phyloP scores from a whole-genome alignment of 2,797 vertebrate genomes.

The Lacerta viridis region DNA sequence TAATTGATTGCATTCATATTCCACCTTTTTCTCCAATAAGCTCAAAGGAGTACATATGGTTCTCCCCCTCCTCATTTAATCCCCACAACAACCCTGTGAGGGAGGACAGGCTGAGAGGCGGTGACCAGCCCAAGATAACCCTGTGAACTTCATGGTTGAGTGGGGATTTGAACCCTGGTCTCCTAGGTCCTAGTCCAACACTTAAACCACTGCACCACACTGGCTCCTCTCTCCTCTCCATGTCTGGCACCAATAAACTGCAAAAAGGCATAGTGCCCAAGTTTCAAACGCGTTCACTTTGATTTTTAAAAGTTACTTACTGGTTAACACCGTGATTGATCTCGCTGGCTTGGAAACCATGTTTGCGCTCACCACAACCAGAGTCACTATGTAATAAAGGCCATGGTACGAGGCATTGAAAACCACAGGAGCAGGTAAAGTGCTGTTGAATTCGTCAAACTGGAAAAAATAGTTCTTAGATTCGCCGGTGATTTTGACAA shows the following conservation, averaged over 20 bases:
- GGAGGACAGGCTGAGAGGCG: no score
- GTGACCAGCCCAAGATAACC: no score
- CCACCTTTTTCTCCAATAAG: no score
- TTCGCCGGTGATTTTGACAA: conserved; percentile 91
- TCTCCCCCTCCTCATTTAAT: no score
- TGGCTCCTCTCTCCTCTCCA: no score
- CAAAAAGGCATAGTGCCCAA: not conserved
- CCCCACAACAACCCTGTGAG: no score
- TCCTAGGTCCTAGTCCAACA: no score
- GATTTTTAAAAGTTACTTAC: conserved; percentile 80
- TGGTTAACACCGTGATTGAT: conserved; percentile 89
- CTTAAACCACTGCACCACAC: no score
- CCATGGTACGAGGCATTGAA: conserved; percentile 92
- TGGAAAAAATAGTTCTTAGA: conserved; percentile 88
- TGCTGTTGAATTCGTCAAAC: conserved; percentile 85
- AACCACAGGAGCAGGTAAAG: conserved; percentile 82
- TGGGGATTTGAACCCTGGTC: no score
- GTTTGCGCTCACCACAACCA: conserved; percentile 85
- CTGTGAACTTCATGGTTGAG: no score
- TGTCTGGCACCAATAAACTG: not conserved
- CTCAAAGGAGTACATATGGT: no score
- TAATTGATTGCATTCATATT: no score
- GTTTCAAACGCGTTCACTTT: not conserved
- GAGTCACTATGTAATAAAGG: conserved; percentile 90
- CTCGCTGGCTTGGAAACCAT: conserved; percentile 84